Evolutionary conservation across 2,888 invertebrate genomes (phyloP).

Genomic region (Willowsia nigromaculata): DNA sequence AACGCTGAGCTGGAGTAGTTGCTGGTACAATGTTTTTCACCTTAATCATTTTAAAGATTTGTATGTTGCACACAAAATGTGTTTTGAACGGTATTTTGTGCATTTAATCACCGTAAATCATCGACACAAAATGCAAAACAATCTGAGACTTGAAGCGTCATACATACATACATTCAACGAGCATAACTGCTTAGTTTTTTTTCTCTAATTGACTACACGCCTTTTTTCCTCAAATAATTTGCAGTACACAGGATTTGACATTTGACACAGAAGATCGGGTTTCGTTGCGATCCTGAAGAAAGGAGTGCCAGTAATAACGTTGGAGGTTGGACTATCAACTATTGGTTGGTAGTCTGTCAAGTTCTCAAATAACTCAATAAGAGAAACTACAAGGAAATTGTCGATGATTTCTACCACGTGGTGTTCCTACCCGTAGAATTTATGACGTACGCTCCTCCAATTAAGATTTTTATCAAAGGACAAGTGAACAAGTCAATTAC

Average conservation of each 20-base stretch:
- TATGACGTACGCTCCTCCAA: neutral
- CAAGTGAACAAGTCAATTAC: constrained; percentile 11
- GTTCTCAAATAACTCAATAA: too few species aligned
- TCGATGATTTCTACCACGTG: too few species aligned
- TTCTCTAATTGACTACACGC: neutral
- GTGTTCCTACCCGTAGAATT: neutral
- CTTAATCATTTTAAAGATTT: neutral
- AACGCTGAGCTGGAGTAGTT: constrained; percentile 56
- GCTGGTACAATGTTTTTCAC: neutral
- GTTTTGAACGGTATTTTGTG: constrained; percentile 40
- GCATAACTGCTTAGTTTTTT: too few species aligned
- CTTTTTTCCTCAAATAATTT: neutral
- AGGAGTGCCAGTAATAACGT: constrained; percentile 3
- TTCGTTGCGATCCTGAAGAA: too few species aligned
- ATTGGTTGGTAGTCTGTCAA: too few species aligned
- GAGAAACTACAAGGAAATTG: too few species aligned
- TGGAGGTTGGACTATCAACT: too few species aligned
- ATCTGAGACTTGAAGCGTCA: neutral
- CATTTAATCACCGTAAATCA: constrained; percentile 51
- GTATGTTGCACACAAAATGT: too few species aligned
- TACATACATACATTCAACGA: too few species aligned
- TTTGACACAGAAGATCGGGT: too few species aligned
- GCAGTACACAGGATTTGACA: constrained; percentile 28
- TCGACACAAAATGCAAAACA: neutral
- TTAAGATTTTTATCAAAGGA: constrained; percentile 19